Conservation (phyloP, 2,888 invertebrate genomes). For the Phania funesta region DNA sequence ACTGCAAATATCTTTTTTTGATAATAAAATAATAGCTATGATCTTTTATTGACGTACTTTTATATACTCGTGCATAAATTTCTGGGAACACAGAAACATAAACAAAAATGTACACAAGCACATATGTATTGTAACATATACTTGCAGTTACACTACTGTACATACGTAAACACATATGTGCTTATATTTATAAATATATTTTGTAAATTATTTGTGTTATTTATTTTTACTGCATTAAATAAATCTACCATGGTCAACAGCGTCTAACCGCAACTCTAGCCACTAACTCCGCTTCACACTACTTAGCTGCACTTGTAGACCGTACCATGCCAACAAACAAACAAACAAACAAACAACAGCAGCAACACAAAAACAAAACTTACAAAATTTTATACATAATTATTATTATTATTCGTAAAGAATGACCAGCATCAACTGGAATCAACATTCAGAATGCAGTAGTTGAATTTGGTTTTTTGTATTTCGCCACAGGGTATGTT, state of each 20-base stretch:
- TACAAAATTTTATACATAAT: conserved; percentile 10
- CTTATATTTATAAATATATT: neutral
- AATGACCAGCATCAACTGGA: conserved; percentile 26
- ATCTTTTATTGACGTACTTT: no score
- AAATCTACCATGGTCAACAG: conserved; percentile 46
- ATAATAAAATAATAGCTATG: no score
- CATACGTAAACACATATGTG: neutral
- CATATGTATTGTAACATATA: neutral
- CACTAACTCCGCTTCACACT: conserved; percentile 18
- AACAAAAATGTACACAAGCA: neutral
- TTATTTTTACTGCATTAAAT: conserved; percentile 65
- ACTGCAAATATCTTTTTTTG: no score
- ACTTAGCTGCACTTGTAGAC: neutral
- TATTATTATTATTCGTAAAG: neutral
- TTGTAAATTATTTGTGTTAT: conserved; percentile 37
- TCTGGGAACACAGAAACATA: neutral
- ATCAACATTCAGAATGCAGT: conserved; percentile 22
- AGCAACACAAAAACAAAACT: conserved; percentile 4
- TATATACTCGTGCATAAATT: neutral
- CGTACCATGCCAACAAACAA: neutral
- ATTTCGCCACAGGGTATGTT: neutral
- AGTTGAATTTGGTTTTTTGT: neutral
- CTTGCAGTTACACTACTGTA: no score
- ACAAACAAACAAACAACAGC: neutral
- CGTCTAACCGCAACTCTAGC: conserved; percentile 42